Base-by-base conservation (phyloP, 1,140 invertebrate genomes). In the Trichonephila inaurata region DNA sequence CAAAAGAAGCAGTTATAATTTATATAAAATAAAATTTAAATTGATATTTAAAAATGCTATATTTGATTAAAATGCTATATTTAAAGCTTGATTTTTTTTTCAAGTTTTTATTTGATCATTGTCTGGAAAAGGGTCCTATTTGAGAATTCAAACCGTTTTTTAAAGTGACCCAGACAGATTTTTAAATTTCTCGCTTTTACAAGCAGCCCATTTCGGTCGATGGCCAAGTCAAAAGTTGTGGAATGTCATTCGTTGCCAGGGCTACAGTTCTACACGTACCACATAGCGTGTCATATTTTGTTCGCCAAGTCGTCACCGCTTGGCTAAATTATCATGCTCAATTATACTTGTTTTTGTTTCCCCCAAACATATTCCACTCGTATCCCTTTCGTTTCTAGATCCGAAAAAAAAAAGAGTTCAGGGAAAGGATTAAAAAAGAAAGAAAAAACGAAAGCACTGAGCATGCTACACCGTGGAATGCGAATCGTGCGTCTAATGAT, bases 201-300 rank as follows among this genome's bases (percentile, higher is more conserved):
- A 16, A 40, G 72, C 72, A 77, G 28, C 28, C 72, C n/a, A 18
- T 2, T 77, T 77, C 72, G 72, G 72, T 77, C 72, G 72, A 77
- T 77, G 83, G 91, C 83, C 82, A 86, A 72, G 83, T 60, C 82
- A 85, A 92, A 92, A 86, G 91, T 92, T 92, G 51, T 92, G 91
- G 91, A 92, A 92, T 92, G 91, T 61, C 62, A 72, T 51, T 77
- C 91, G 91, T 92, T 92, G 91, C 91, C 62, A 92, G 60, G 91
- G 91, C 91, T 92, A 92, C 91, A 87, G 83, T 6, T 33, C n/a
- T 92, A 92, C 91, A 51, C 62, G 91, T 92, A 92, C 91, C 83
- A 60, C 64, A 19, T 92, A 87, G 91, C 91, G 91, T 92, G 91
- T 72, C 62, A 87, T 51, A 62, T 92, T 92, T 72, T 72, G 87